Evolutionary conservation across 2,888 invertebrate species (phyloP).

Genomic region (Herminia tarsipennalis): DNA sequence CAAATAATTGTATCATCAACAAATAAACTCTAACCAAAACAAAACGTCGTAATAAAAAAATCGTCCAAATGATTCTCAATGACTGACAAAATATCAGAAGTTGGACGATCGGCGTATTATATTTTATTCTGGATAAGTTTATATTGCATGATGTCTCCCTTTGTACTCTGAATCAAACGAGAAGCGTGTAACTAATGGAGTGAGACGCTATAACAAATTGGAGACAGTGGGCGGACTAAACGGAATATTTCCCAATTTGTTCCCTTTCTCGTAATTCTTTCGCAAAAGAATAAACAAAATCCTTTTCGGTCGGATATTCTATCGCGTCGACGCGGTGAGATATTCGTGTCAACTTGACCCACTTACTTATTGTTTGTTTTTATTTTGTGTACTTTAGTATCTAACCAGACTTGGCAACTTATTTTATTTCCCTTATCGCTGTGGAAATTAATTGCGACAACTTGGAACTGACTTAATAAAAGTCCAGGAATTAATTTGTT

Average conservation of each 20-base stretch:
- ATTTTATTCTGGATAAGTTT: conserved; percentile 20
- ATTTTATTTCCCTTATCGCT: conserved; percentile 9
- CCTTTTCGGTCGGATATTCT: conserved; percentile 44
- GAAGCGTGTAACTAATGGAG: conserved; percentile 58
- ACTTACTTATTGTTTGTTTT: conserved; percentile 41
- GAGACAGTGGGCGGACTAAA: conserved; percentile 55
- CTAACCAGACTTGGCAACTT: conserved; percentile 2
- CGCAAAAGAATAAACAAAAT: conserved; percentile 55
- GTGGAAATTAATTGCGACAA: too few species aligned
- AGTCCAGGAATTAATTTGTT: too few species aligned
- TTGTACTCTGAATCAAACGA: conserved; percentile 41
- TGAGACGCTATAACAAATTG: conserved; percentile 59
- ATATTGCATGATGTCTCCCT: conserved; percentile 25
- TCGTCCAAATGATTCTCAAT: conserved; percentile 3
- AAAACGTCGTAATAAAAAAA: conserved; percentile 17
- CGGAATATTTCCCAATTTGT: conserved; percentile 63
- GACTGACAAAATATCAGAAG: conserved; percentile 16
- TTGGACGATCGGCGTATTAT: conserved; percentile 8
- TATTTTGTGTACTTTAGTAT: conserved; percentile 12
- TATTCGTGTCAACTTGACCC: conserved; percentile 48
- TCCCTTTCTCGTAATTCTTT: conserved; percentile 52
- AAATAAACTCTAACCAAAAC: conserved; percentile 8
- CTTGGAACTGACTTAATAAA: too few species aligned
- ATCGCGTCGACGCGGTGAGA: conserved; percentile 33
- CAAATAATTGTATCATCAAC: conserved; percentile 16